Evolutionary conservation across 2,888 invertebrate genomes (phyloP).

Genomic region (Eupelmus urozonus): DNA sequence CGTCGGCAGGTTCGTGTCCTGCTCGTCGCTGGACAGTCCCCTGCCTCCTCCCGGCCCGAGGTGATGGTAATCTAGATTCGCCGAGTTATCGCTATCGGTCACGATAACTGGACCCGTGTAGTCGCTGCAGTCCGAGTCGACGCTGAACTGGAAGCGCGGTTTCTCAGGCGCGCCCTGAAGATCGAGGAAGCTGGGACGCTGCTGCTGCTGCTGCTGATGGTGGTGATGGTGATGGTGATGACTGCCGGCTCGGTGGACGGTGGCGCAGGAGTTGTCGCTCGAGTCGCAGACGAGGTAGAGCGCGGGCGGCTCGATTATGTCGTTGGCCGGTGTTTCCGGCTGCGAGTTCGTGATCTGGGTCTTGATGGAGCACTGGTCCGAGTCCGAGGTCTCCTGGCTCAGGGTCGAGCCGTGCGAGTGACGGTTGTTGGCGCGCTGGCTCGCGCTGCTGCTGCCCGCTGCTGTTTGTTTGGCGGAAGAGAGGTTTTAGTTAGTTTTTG

Average conservation of each 20-base stretch:
- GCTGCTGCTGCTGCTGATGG: not conserved
- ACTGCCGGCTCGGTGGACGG: too few species aligned
- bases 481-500: too few species aligned
- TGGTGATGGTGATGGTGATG: constrained; percentile 1
- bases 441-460: constrained; percentile 16
- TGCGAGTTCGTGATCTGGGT: constrained; percentile 72
- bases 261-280: constrained; percentile 63
- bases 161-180: constrained; percentile 77
- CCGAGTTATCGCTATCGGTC: constrained; percentile 78
- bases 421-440: constrained; percentile 33
- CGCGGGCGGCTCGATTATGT: constrained; percentile 73
- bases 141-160: constrained; percentile 83
- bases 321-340: constrained; percentile 67
- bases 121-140: constrained; percentile 69
- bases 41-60: constrained; percentile 75
- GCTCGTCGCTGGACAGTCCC: constrained; percentile 72
- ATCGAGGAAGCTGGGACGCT: constrained; percentile 82
- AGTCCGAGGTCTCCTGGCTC: constrained; percentile 71
- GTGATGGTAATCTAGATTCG: constrained; percentile 71
- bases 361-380: constrained; percentile 73
- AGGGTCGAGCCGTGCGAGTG: constrained; percentile 63
- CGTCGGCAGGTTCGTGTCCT: constrained; percentile 77
- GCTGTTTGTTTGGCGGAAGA: too few species aligned
- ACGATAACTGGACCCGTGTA: constrained; percentile 79
- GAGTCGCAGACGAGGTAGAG: constrained; percentile 72